These are phyloP conservation scores for Cephalopholis sonnerati DNA, from an alignment of 2,113 vertebrate species.

Conservation along the genomic window DNA sequence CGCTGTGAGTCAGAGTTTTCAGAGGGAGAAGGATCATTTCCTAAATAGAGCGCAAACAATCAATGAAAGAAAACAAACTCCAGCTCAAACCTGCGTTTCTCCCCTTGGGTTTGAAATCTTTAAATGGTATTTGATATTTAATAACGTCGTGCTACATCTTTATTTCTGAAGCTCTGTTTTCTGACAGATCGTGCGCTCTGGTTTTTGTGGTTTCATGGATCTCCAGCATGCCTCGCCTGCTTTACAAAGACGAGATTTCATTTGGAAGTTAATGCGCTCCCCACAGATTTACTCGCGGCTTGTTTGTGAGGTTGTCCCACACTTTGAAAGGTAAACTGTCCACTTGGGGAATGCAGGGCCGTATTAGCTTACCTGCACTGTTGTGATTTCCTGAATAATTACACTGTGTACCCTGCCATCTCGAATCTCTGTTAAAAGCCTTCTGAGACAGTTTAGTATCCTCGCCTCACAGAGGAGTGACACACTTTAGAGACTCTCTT, in stretches of 20 bases:
- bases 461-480: conserved; percentile 44
- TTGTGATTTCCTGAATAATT: conserved; percentile 63
- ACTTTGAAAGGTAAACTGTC: conserved; percentile 62
- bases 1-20: conserved; percentile 70
- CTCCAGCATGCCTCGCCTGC: conserved; percentile 26
- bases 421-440: conserved; percentile 52
- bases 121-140: conserved; percentile 52
- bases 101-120: conserved; percentile 50
- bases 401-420: conserved; percentile 55
- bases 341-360: conserved; percentile 42
- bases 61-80: conserved; percentile 59
- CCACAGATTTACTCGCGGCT: conserved; percentile 49
- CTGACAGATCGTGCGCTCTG: conserved; percentile 41
- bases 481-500: conserved; percentile 43
- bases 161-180: conserved; percentile 32
- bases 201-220: conserved; percentile 55
- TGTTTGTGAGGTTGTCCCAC: conserved; percentile 44
- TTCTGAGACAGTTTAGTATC: conserved; percentile 43
- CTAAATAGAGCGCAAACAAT: conserved; percentile 71
- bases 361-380: conserved; percentile 63
- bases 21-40: conserved; percentile 61
- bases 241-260: conserved; percentile 57
- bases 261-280: conserved; percentile 52
- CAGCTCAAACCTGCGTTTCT: conserved; percentile 44
- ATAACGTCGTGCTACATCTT: conserved; percentile 50